Percentiles rank a stretch among this genome's conserved stretches.
These are phyloP conservation scores for Drosophila setifemur DNA, from an alignment of 1,140 invertebrate genomes.

Conservation along the genomic window DNA sequence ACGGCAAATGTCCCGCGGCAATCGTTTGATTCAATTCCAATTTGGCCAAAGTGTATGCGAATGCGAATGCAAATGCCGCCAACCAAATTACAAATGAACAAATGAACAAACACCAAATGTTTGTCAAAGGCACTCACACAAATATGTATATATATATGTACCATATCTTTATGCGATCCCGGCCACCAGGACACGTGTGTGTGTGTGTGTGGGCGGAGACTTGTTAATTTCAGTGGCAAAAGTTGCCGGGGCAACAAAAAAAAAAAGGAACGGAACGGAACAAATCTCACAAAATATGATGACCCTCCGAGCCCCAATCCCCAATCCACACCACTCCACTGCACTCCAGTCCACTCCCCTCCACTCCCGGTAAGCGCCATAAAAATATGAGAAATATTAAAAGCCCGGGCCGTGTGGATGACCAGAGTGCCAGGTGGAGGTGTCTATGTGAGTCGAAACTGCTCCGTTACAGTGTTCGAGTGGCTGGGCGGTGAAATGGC, in stretches of 20 bases:
- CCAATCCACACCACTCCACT: slow-evolving; percentile 10
- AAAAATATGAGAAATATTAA: slow-evolving; percentile 80
- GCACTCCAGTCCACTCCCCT: too few species aligned
- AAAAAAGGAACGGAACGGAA: too few species aligned
- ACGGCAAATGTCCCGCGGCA: slow-evolving; percentile 62
- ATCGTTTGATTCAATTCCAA: slow-evolving; percentile 67
- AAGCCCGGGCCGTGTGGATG: slow-evolving; percentile 49
- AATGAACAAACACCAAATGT: slow-evolving; percentile 69
- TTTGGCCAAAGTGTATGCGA: slow-evolving; percentile 34
- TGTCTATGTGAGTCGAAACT: slow-evolving; percentile 36
- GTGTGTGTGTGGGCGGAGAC: slow-evolving; percentile 27
- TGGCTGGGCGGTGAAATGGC: not conserved
- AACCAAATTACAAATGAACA: slow-evolving; percentile 61
- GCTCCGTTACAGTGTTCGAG: too few species aligned
- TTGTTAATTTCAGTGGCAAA: slow-evolving; percentile 77
- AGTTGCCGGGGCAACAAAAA: slow-evolving; percentile 42
- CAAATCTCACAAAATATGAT: slow-evolving; percentile 74
- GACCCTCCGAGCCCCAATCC: slow-evolving; percentile 34
- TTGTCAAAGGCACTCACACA: slow-evolving; percentile 39
- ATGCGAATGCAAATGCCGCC: slow-evolving; percentile 37
- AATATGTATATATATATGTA: not conserved
- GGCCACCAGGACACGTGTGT: not conserved
- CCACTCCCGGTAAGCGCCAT: slow-evolving; percentile 44
- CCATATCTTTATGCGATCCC: slow-evolving; percentile 16
- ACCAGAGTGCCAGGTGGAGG: slow-evolving; percentile 36